Evolutionary conservation across 2,797 vertebrate species (phyloP).

Genomic region (Erpetoichthys calabaricus): DNA sequence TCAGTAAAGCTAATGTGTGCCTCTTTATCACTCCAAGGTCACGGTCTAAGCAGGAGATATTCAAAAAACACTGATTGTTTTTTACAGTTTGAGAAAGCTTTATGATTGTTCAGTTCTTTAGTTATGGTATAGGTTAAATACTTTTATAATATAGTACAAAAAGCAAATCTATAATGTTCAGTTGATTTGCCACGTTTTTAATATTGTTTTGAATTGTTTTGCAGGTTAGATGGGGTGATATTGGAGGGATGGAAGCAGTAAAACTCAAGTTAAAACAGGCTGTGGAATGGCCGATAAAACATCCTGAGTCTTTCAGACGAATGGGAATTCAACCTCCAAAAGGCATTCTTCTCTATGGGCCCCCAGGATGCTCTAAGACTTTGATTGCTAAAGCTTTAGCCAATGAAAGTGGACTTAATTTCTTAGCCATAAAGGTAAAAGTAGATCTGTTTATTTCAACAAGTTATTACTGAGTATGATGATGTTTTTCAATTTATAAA

Average conservation of each 20-base stretch:
- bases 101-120: too few species aligned
- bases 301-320: conserved; percentile 72
- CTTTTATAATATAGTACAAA: too few species aligned
- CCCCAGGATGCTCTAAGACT: conserved; percentile 93
- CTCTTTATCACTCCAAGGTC: too few species aligned
- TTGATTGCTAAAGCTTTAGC: conserved; percentile 94
- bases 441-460: not conserved
- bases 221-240: conserved; percentile 86
- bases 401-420: conserved; percentile 87
- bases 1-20: too few species aligned
- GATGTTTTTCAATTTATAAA: too few species aligned
- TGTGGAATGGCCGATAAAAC: conserved; percentile 86
- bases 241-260: conserved; percentile 81
- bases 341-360: conserved; percentile 85
- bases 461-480: too few species aligned
- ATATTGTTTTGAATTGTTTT: conserved; percentile 3
- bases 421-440: conserved; percentile 80
- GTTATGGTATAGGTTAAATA: too few species aligned
- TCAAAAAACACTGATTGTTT: too few species aligned
- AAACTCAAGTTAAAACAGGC: conserved; percentile 89
- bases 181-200: too few species aligned
- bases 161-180: too few species aligned
- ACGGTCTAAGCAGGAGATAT: too few species aligned
- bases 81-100: too few species aligned
- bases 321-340: conserved; percentile 87